Conservation (phyloP, 2,797 vertebrate genomes). For the Microchirus variegatus region DNA sequence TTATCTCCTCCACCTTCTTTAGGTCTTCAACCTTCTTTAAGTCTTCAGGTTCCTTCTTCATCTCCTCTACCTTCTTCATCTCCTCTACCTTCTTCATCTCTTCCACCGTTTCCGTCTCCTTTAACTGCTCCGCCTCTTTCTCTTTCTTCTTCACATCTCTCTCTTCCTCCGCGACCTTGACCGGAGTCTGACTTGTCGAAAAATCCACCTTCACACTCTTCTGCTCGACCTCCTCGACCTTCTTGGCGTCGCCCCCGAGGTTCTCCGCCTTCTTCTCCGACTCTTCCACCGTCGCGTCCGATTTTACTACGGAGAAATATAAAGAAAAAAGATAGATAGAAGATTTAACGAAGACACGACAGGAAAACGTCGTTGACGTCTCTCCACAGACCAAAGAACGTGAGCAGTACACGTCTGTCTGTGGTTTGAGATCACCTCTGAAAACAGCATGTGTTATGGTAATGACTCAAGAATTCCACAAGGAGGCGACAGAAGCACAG, state of each 20-base stretch:
- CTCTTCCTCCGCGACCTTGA: slow-evolving; percentile 31
- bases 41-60: not conserved
- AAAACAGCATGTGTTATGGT: too few species aligned
- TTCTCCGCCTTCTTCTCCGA: slow-evolving; percentile 52
- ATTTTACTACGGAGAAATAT: slow-evolving; percentile 54
- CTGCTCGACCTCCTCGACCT: slow-evolving; percentile 43
- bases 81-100: not conserved
- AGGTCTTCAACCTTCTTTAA: not conserved
- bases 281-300: slow-evolving; percentile 61
- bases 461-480: too few species aligned
- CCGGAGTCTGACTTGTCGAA: slow-evolving; percentile 33
- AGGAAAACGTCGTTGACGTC: too few species aligned
- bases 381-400: too few species aligned
- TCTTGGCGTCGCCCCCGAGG: slow-evolving; percentile 39
- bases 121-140: not conserved
- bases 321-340: not conserved
- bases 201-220: slow-evolving; percentile 63
- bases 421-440: too few species aligned
- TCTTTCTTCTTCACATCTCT: slow-evolving; percentile 22
- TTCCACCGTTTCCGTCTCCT: not conserved
- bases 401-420: too few species aligned
- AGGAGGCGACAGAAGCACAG: too few species aligned
- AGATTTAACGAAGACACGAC: too few species aligned
- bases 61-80: not conserved
- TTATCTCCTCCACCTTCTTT: too few species aligned